Percentiles rank a stretch among this genome's conserved stretches.
Evolutionary conservation across 2,113 vertebrate genomes (phyloP).

Genomic region (Anguilla japonica): DNA sequence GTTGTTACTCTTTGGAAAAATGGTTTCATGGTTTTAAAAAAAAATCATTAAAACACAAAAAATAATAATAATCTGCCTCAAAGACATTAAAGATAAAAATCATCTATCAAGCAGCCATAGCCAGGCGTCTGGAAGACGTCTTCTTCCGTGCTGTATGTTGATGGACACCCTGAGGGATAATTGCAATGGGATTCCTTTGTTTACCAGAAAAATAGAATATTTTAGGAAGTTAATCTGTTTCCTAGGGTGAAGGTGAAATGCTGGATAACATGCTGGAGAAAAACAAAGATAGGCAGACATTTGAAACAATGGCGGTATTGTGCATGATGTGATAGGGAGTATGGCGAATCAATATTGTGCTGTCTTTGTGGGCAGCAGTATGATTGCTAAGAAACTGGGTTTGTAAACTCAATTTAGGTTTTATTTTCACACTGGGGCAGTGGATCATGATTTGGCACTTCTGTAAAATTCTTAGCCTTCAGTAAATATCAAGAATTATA

Average conservation of each 20-base stretch:
- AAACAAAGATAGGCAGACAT: neutral
- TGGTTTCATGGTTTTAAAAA: neutral
- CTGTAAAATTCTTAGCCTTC: no score
- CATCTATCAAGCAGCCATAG: neutral
- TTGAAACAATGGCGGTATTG: neutral
- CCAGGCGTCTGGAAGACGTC: neutral
- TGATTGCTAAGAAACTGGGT: neutral
- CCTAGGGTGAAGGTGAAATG: neutral
- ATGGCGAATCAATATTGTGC: neutral
- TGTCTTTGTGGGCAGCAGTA: neutral
- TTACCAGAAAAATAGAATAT: neutral
- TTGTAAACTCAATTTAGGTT: no score
- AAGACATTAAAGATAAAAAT: neutral
- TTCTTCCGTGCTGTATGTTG: neutral
- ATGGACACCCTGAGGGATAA: neutral
- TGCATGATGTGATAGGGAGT: neutral
- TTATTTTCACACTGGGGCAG: no score
- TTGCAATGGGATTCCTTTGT: slow-evolving; percentile 1
- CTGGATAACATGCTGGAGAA: neutral
- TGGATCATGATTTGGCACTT: no score
- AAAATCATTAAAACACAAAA: neutral
- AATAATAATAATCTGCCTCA: neutral
- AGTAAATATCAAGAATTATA: no score
- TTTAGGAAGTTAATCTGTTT: neutral
- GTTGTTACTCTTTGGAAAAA: neutral